A percentile compares a stretch with the other conserved stretches of the same genome.
Conservation (phyloP, 2,113 vertebrate genomes). For the Oryzias javanicus region DNA sequence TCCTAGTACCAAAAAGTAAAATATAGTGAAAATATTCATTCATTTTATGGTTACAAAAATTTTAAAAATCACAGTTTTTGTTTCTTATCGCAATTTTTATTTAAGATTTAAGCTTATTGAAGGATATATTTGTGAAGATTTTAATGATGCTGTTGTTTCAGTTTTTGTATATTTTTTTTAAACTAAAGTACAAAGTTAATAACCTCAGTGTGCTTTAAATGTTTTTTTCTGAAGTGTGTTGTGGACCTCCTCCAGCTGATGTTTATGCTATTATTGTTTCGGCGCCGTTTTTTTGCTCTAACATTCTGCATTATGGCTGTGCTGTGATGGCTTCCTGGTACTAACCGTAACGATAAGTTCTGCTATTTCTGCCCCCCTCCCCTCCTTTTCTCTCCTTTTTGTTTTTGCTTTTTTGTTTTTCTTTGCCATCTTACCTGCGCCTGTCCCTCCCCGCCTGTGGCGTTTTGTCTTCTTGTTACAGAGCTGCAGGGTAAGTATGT, state of each 20-base stretch:
- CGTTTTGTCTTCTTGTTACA: conserved; percentile 56
- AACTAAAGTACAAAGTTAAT: no score
- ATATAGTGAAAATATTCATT: no score
- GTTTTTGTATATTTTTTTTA: no score
- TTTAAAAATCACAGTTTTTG: no score
- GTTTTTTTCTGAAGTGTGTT: no score
- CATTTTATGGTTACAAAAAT: no score
- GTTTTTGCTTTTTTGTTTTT: conserved; percentile 37
- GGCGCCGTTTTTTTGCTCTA: conserved; percentile 53
- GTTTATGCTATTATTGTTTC: conserved; percentile 31
- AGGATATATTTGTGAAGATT: no score
- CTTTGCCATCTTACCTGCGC: conserved; percentile 29
- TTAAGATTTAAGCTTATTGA: no score
- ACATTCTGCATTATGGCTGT: conserved; percentile 60
- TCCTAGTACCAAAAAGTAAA: no score
- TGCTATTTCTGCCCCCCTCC: conserved; percentile 48
- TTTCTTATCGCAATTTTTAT: no score
- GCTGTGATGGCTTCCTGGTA: conserved; percentile 71
- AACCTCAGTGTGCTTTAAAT: no score
- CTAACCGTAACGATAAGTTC: conserved; percentile 77
- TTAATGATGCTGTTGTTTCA: no score
- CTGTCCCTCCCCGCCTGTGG: conserved; percentile 33
- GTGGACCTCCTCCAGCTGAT: conserved; percentile 5
- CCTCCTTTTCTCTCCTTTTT: conserved; percentile 23
- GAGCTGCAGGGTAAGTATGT: conserved; percentile 80